A percentile compares a stretch with the other conserved stretches of the same genome.
Conservation (phyloP, 1,140 invertebrate genomes). For the Lepeophtheirus salmonis region DNA sequence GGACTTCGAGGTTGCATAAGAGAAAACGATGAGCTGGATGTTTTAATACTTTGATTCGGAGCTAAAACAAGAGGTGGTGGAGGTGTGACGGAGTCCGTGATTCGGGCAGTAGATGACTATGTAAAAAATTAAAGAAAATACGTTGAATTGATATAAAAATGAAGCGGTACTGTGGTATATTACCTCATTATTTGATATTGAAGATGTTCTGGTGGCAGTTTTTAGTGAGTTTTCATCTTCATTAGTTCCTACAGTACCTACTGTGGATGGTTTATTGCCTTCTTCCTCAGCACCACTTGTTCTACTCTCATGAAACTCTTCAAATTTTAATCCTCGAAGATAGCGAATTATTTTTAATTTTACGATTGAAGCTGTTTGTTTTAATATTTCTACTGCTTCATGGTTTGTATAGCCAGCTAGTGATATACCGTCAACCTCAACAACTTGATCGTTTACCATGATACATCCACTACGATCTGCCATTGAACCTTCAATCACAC, state of each 20-base stretch:
- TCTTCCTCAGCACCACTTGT: too few relatives aligned
- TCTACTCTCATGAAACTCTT: constrained; percentile 80
- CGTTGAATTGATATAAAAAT: neutral
- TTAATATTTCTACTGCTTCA: constrained; percentile 70
- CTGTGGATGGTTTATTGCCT: neutral
- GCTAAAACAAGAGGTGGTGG: neutral
- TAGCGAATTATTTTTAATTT: constrained; percentile 72
- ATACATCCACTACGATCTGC: constrained; percentile 80
- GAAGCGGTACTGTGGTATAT: neutral
- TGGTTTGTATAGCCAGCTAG: constrained; percentile 87
- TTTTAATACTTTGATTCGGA: neutral
- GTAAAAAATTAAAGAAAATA: too few relatives aligned
- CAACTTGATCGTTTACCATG: constrained; percentile 88
- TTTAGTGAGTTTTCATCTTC: neutral
- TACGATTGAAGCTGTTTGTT: constrained; percentile 65
- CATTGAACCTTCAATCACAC: constrained; percentile 82
- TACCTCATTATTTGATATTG: neutral
- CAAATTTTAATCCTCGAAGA: constrained; percentile 78
- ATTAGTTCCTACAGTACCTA: neutral
- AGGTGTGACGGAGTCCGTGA: too few relatives aligned
- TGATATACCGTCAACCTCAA: constrained; percentile 72
- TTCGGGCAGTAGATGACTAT: too few relatives aligned
- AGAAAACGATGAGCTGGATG: neutral
- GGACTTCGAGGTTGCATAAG: neutral
- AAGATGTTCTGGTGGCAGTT: neutral